Evolutionary conservation across 2,113 vertebrate genomes (phyloP).

Genomic region (Eupsittula cactorum): DNA sequence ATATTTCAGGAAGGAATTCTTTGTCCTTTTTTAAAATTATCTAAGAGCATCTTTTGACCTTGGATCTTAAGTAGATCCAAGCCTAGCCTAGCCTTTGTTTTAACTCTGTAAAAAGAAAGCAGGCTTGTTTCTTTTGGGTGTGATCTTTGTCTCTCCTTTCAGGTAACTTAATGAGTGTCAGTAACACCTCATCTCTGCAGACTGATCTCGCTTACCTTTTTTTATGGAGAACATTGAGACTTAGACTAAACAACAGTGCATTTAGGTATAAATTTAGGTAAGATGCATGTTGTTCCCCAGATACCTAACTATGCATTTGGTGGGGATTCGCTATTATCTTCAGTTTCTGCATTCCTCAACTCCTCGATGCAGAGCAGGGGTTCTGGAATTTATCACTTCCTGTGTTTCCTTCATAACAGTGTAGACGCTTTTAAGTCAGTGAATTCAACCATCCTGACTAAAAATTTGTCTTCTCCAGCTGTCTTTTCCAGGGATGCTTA

Average conservation of each 20-base stretch:
- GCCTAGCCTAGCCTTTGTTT: not conserved
- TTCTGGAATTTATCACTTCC: not conserved
- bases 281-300: not conserved
- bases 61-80: not conserved
- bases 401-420: not conserved
- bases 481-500: not conserved
- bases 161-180: not conserved
- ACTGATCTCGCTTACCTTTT: not conserved
- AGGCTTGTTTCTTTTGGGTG: not conserved
- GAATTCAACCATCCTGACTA: not conserved
- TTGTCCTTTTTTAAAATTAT: not conserved
- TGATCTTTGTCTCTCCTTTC: conserved; percentile 7
- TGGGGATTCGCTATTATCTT: not conserved
- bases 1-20: not conserved
- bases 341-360: not conserved
- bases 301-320: not conserved
- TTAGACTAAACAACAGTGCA: not conserved
- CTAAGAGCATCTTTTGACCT: not conserved
- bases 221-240: not conserved
- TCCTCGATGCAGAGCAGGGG: fast-evolving
- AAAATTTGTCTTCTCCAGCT: not conserved
- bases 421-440: not conserved
- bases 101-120: not conserved
- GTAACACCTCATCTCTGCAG: not conserved
- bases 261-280: not conserved